Base-by-base conservation (phyloP, 2,797 vertebrate genomes). In the Oceanodroma leucorhoa region DNA sequence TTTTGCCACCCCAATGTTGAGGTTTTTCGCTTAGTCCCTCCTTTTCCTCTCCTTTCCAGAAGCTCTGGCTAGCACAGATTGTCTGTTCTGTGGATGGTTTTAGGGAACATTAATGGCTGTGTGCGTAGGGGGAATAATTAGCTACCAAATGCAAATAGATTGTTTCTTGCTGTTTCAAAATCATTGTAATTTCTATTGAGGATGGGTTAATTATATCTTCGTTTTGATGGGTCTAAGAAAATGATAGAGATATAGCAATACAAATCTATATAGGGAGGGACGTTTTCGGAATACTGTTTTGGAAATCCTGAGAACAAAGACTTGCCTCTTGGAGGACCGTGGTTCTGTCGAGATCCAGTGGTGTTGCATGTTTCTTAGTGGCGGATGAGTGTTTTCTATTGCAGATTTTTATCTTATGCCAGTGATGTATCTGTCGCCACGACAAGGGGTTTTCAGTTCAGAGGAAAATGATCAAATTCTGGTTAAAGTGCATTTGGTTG, bases 91-190 rank as follows among this genome's bases (percentile, higher is more conserved):
- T 41, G 78, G 43, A 60, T 80, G 67, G 84, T 72, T 88, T 79
- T 66, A 86, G 76, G 91, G 93, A 92, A 86, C 43, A 91, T 90
- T 89, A 91, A 82, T 95, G 96, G 77, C 83, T 94, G 87, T 72
- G 94, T 90, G 92, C 55, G 62, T 93, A 94, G 92, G 95, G 96
- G 89, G 95, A 94, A 95, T 95, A 93, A 96, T 95, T 85, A 95
- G 88, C 93, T 83, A 65, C 87, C 91, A 85, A 94, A 94, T 83
- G 95, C 95, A 92, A 87, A 90, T 75, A 45, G 65, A 83, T 92
- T 93, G 85, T 82, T 93, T 95, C 91, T 90, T 62, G 70, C 92
- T 73, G 76, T 76, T 96, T 95, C 76, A 70, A 89, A 96, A 95
- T 90, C 76, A 91, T 91, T 95, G 90, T 93, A 73, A 96, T 96